Evolutionary conservation across 2,888 invertebrate genomes (phyloP).

Genomic region (Eucera pruinosa): DNA sequence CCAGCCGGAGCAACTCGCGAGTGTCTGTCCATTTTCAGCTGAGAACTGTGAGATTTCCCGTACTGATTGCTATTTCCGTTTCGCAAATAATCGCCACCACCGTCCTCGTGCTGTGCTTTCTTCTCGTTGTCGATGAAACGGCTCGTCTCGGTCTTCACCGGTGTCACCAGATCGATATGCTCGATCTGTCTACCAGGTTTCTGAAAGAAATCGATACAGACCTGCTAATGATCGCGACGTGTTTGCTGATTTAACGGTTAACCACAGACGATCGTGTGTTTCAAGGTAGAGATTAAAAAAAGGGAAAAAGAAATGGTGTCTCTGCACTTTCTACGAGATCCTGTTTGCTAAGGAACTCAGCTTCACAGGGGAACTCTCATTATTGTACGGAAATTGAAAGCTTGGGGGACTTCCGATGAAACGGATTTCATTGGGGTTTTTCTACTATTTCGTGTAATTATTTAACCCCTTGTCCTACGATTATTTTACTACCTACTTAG

Average conservation of each 20-base stretch:
- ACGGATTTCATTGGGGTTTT: not conserved
- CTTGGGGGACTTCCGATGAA: not conserved
- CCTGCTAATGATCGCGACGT: slow-evolving; percentile 5
- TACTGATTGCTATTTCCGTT: slow-evolving; percentile 27
- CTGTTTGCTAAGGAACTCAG: too few species aligned
- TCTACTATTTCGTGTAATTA: too few species aligned
- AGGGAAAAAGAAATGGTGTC: too few species aligned
- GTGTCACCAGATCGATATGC: slow-evolving; percentile 70
- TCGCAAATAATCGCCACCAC: slow-evolving; percentile 41
- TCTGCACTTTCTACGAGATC: slow-evolving; percentile 30
- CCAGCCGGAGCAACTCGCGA: slow-evolving; percentile 67
- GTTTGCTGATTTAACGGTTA: slow-evolving; percentile 26
- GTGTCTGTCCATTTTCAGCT: not conserved
- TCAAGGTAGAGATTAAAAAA: not conserved
- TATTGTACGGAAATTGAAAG: not conserved
- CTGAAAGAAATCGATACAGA: slow-evolving; percentile 38
- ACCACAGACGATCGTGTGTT: slow-evolving; percentile 22
- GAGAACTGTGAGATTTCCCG: not conserved
- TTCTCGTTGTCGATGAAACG: slow-evolving; percentile 66
- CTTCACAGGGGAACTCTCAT: not conserved
- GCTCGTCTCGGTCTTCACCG: slow-evolving; percentile 55
- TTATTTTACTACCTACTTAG: too few species aligned
- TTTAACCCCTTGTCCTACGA: too few species aligned
- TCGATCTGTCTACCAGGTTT: not conserved
- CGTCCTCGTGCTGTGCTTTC: slow-evolving; percentile 43